Conservation (phyloP, 1,140 invertebrate genomes). For the Drosophila jambulina region DNA sequence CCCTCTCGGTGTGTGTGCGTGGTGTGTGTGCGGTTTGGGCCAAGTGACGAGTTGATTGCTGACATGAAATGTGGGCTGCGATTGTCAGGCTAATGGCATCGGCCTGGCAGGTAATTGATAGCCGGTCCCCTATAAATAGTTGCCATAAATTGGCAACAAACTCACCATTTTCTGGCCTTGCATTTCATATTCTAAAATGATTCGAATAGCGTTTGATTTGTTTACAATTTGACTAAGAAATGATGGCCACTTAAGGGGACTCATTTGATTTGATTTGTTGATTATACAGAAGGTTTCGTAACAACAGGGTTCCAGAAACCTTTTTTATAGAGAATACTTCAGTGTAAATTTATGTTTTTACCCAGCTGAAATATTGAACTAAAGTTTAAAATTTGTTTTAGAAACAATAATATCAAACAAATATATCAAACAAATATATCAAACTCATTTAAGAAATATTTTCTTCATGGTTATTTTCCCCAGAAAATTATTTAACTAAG, state of each 20-base stretch:
- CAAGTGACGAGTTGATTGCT: slow-evolving; percentile 39
- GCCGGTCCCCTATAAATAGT: slow-evolving; percentile 16
- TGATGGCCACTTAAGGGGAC: neutral
- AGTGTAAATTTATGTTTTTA: neutral
- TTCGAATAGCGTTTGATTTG: neutral
- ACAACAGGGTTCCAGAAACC: neutral
- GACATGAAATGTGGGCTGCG: slow-evolving; percentile 40
- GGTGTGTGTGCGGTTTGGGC: slow-evolving; percentile 12
- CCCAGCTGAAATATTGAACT: too few relatives aligned
- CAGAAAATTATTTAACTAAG: too few relatives aligned
- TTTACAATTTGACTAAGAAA: slow-evolving; percentile 3
- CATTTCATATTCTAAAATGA: neutral
- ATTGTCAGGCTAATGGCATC: slow-evolving; percentile 44
- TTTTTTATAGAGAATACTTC: neutral
- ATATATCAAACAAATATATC: neutral
- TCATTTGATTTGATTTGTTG: neutral
- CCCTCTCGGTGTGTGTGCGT: too few relatives aligned
- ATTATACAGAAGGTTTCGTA: neutral
- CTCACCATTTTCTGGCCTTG: neutral
- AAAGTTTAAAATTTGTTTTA: too few relatives aligned
- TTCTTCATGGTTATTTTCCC: too few relatives aligned
- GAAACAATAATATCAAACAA: too few relatives aligned
- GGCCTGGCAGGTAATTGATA: slow-evolving; percentile 42
- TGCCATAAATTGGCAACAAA: slow-evolving; percentile 24
- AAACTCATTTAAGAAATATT: neutral